Conservation (phyloP, 2,797 vertebrate genomes). For the Trachops cirrhosus region DNA sequence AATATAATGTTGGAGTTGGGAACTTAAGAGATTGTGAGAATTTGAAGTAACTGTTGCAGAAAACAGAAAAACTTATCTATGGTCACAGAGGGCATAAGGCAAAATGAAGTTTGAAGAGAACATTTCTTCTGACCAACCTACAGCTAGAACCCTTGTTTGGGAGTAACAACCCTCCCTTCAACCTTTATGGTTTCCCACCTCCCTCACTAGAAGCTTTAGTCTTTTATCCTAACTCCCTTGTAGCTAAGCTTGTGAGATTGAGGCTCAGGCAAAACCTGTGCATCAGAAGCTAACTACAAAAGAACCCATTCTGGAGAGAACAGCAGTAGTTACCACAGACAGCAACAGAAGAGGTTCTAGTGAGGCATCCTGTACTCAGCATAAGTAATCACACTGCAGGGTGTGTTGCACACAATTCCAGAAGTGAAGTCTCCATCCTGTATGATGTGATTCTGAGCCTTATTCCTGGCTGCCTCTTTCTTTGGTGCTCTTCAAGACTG, state of each 20-base stretch:
- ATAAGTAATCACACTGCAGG: neutral
- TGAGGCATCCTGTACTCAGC: neutral
- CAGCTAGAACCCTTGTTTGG: neutral
- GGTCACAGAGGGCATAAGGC: neutral
- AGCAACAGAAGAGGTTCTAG: neutral
- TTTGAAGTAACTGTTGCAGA: neutral
- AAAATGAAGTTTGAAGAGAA: neutral
- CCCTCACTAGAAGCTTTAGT: neutral
- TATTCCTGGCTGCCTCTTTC: neutral
- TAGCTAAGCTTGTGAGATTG: neutral
- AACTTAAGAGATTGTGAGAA: neutral
- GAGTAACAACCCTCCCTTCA: neutral
- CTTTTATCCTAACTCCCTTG: neutral
- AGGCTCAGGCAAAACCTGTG: neutral
- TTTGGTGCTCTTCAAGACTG: neutral
- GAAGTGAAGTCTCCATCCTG: neutral
- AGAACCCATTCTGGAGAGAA: neutral
- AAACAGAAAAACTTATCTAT: neutral
- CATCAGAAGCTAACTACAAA: neutral
- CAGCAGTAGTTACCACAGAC: neutral
- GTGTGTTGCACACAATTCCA: too few relatives aligned
- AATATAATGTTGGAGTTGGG: neutral
- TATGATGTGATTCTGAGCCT: neutral
- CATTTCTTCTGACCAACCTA: neutral
- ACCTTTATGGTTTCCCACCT: neutral